Evolutionary conservation across 92 coral and sea anemone genomes (phyloP).

Genomic region (Galaxea fascicularis): DNA sequence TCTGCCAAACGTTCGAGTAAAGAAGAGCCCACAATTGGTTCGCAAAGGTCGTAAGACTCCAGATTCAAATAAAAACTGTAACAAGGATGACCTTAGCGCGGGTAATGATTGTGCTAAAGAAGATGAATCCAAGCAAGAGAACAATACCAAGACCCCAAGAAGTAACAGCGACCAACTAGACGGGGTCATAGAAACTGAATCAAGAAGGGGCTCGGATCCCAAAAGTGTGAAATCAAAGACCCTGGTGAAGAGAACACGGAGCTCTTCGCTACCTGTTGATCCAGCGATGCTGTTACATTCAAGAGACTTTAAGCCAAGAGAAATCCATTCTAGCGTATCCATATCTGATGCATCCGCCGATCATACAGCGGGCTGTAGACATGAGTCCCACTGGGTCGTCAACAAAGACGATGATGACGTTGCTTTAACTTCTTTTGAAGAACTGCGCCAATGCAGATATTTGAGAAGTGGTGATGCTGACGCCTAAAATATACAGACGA

Average conservation of each 20-base stretch:
- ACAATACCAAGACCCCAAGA: background rate
- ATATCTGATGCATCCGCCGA: background rate
- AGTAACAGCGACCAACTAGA: background rate
- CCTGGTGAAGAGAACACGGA: slow-evolving; percentile 45
- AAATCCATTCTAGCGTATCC: slow-evolving; percentile 1
- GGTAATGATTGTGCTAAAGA: background rate
- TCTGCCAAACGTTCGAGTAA: slow-evolving; percentile 8
- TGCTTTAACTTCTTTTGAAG: slow-evolving; percentile 40
- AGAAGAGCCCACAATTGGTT: slow-evolving; percentile 29
- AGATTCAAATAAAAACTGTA: background rate
- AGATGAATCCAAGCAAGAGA: background rate
- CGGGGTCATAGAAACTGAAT: slow-evolving; percentile 1
- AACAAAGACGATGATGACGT: background rate
- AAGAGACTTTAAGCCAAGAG: background rate
- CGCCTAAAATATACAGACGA: background rate
- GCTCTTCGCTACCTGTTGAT: slow-evolving; percentile 57
- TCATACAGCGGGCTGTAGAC: background rate
- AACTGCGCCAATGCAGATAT: slow-evolving; percentile 59
- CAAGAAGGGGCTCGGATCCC: background rate
- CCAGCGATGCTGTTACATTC: background rate
- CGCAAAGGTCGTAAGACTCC: slow-evolving; percentile 1
- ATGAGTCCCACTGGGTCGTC: background rate
- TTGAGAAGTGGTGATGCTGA: slow-evolving; percentile 21
- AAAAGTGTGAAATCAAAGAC: slow-evolving; percentile 29
- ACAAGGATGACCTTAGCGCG: background rate